Conservation (phyloP, 2,113 vertebrate species). For the Melanocharis versteri region DNA sequence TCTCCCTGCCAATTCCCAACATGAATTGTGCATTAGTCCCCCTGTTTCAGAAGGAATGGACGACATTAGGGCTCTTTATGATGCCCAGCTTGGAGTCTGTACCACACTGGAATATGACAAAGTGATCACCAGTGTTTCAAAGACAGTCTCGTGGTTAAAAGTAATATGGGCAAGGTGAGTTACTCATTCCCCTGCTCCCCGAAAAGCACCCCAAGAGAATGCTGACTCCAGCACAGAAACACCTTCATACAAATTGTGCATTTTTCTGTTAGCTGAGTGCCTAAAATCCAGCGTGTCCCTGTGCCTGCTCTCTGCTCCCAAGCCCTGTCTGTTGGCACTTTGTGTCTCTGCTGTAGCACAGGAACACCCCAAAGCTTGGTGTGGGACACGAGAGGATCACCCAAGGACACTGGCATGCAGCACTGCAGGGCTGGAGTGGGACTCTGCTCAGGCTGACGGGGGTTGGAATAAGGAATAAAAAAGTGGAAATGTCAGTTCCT, state of each 20-base stretch:
- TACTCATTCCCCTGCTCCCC: neutral
- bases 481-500: neutral
- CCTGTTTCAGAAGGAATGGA: neutral
- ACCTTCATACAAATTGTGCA: accelerated
- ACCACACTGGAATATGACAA: neutral
- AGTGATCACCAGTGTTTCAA: neutral
- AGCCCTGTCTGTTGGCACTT: neutral
- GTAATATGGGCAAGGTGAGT: neutral
- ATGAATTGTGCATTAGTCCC: neutral
- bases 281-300: neutral
- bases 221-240: neutral
- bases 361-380: accelerated
- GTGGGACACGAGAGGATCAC: neutral
- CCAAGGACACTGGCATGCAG: neutral
- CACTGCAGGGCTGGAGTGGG: neutral
- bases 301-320: neutral
- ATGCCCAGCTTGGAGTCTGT: neutral
- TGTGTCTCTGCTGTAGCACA: neutral
- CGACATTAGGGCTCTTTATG: neutral
- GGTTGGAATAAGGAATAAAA: too few species aligned
- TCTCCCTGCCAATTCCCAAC: neutral
- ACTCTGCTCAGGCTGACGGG: neutral
- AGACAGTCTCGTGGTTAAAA: neutral
- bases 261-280: neutral
- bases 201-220: neutral